Conservation (phyloP, 1,140 invertebrate genomes). For the Macrobrachium rosenbergii region DNA sequence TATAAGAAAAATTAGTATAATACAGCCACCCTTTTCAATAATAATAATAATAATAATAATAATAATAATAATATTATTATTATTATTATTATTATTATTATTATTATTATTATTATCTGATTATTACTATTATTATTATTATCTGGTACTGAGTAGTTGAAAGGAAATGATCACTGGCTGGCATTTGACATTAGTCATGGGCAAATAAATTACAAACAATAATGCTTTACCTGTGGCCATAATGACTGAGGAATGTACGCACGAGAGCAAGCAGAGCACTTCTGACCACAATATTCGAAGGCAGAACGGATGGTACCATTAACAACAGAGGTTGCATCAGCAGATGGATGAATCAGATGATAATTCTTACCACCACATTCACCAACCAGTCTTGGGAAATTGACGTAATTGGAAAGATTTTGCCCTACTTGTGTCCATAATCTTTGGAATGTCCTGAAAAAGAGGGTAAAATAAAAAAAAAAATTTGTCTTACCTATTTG, state of each 20-base stretch:
- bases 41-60: background rate
- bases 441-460: constrained; percentile 87
- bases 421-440: constrained; percentile 94
- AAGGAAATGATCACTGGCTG: no score
- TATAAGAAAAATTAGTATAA: no score
- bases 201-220: no score
- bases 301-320: constrained; percentile 89
- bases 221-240: constrained; percentile 80
- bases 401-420: constrained; percentile 88
- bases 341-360: constrained; percentile 95
- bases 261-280: constrained; percentile 98
- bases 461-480: constrained; percentile 26
- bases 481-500: no score
- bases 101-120: no score
- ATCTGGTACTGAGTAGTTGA: no score
- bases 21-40: no score
- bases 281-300: constrained; percentile 98
- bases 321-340: constrained; percentile 87
- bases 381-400: constrained; percentile 93
- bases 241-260: constrained; percentile 94
- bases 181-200: no score
- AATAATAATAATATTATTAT: no score
- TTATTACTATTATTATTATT: no score
- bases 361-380: constrained; percentile 99
- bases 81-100: no score